Evolutionary conservation across 2,888 invertebrate species (phyloP).

Genomic region (Trichopoda pennipes): DNA sequence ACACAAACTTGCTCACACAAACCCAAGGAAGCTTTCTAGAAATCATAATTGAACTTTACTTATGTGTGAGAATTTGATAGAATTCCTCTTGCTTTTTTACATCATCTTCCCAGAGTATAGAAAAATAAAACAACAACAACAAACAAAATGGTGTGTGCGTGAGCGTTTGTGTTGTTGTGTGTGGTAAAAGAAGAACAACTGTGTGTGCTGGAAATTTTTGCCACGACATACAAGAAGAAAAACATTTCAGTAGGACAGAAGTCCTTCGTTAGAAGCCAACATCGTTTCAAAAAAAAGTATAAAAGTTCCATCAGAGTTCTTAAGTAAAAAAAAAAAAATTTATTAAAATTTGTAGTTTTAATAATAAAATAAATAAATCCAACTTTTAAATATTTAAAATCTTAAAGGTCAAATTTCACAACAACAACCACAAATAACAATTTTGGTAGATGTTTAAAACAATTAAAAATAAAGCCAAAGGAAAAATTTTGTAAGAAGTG

Average conservation of each 20-base stretch:
- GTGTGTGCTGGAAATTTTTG: constrained; percentile 57
- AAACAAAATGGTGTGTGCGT: constrained; percentile 53
- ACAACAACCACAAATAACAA: constrained; percentile 19
- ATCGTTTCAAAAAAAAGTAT: constrained; percentile 71
- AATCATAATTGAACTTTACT: constrained; percentile 2
- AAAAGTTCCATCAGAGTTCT: constrained; percentile 36
- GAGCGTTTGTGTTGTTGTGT: constrained; percentile 57
- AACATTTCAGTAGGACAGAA: constrained; percentile 79
- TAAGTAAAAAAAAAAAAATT: constrained; percentile 27
- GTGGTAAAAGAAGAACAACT: constrained; percentile 54
- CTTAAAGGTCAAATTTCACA: constrained; percentile 21
- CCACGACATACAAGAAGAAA: constrained; percentile 63
- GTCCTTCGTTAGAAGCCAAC: constrained; percentile 80
- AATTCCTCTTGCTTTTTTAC: constrained; percentile 6
- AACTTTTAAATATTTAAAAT: neutral
- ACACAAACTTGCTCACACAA: constrained; percentile 30
- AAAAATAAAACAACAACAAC: constrained; percentile 15
- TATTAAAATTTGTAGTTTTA: constrained; percentile 30
- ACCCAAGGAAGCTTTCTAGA: constrained; percentile 45
- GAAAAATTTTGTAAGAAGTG: constrained; percentile 43
- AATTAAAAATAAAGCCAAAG: constrained; percentile 4
- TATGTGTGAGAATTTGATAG: neutral
- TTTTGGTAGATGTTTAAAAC: constrained; percentile 21
- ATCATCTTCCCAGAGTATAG: constrained; percentile 11
- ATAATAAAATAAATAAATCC: neutral